Evolutionary conservation across 2,797 vertebrate species (phyloP), one percentile per base, ranked within the genome.

Genomic region (Protonibea diacanthus): DNA sequence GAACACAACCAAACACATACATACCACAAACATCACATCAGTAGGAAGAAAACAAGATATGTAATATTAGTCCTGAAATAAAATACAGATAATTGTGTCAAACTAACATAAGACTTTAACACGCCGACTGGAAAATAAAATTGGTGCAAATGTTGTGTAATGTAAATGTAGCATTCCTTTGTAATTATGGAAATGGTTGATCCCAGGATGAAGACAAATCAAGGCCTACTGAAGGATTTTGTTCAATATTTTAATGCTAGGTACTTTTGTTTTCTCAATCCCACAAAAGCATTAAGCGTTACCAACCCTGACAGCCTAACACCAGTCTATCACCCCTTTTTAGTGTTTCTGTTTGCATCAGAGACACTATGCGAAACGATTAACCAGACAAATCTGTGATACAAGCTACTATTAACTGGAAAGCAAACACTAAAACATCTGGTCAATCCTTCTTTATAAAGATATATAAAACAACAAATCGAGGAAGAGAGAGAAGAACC

Each of bases 1-100:
- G 33, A 38, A 38, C 55, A 94, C 21, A 64, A 62, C 38, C 18
- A 33, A 47, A 67, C 57, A 67, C 44, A 76, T 20, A 65, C 23
- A 60, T 14, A 49, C 8, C 48, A 61, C 12, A 67, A 64, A 58
- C 62, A 33, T 66, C 5, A 17, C 17, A 64, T 49, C 18, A 76
- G 4, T 23, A 4, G 13, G n/a, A 18, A 33, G n/a, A 64, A 71
- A 49, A 63, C 5, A 29, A 69, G 1, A 18, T 13, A 27, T 42
- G 1, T 25, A 4, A 33, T 38, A 59, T 60, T 0, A 74, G 51
- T 18, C 40, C 0, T 53, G 3, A 44, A 59, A 65, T 33, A 59
- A 4, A 65, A 48, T 1, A 6, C 27, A 49, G 44, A 40, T 11
- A 21, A 21, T 25, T 48, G 6, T 53, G 9, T 27, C 40, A 62